Conservation (phyloP, 2,888 invertebrate genomes). For the Gonocerus acuteangulatus region DNA sequence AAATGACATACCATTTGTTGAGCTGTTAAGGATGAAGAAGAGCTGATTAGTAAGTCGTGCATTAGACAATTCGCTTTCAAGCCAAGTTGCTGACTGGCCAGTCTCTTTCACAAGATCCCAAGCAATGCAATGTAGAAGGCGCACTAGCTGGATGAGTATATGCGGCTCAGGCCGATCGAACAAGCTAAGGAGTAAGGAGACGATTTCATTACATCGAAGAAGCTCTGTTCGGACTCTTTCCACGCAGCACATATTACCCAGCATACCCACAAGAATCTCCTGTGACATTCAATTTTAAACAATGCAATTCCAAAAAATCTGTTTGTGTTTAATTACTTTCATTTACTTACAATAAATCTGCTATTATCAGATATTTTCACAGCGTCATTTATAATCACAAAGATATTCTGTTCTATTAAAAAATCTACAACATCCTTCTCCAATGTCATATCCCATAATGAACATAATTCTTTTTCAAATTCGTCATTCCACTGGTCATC, state of each 20-base stretch:
- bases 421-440: conserved; percentile 67
- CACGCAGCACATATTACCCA: conserved; percentile 74
- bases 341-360: conserved; percentile 50
- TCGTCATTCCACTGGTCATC: conserved; percentile 53
- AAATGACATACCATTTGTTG: conserved; percentile 52
- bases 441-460: conserved; percentile 78
- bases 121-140: conserved; percentile 49
- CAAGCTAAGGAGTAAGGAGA: conserved; percentile 51
- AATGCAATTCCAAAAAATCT: neutral
- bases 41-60: conserved; percentile 44
- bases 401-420: conserved; percentile 58
- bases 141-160: conserved; percentile 64
- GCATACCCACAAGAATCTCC: conserved; percentile 77
- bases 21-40: conserved; percentile 65
- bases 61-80: conserved; percentile 31
- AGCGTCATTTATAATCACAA: conserved; percentile 55
- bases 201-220: conserved; percentile 49
- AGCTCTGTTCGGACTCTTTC: conserved; percentile 53
- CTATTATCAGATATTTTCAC: conserved; percentile 52
- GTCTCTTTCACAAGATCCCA: conserved; percentile 40
- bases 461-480: conserved; percentile 66
- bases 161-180: conserved; percentile 57
- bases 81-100: conserved; percentile 37
- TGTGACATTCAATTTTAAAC: conserved; percentile 37
- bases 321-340: neutral